Evolutionary conservation across 1,140 invertebrate genomes (phyloP).

Genomic region (Habropoda laboriosa): DNA sequence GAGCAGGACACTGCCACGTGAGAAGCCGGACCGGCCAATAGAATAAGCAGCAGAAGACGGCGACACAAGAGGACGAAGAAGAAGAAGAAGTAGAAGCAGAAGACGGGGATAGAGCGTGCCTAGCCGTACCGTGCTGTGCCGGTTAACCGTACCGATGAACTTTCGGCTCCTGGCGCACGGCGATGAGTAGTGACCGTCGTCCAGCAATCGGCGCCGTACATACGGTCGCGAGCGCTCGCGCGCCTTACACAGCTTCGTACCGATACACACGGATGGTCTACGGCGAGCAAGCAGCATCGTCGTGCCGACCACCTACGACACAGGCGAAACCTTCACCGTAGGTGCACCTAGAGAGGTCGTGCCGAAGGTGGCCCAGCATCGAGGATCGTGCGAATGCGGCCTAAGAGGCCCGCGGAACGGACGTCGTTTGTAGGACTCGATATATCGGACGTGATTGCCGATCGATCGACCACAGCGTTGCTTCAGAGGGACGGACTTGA

Average conservation of each 20-base stretch:
- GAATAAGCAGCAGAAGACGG: not conserved
- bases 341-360: slow-evolving; percentile 74
- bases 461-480: slow-evolving; percentile 48
- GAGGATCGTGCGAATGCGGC: slow-evolving; percentile 79
- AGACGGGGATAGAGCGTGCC: slow-evolving; percentile 32
- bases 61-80: not conserved
- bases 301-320: slow-evolving; percentile 65
- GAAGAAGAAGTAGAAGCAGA: not conserved
- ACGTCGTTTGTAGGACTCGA: slow-evolving; percentile 68
- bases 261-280: slow-evolving; percentile 30
- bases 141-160: slow-evolving; percentile 69
- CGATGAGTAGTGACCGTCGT: slow-evolving; percentile 67
- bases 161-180: slow-evolving; percentile 62
- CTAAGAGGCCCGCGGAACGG: slow-evolving; percentile 59
- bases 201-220: slow-evolving; percentile 41
- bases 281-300: slow-evolving; percentile 30
- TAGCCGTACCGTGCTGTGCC: slow-evolving; percentile 53
- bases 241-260: not conserved
- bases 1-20: not conserved
- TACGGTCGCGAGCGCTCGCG: slow-evolving; percentile 7
- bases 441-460: slow-evolving; percentile 65
- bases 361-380: slow-evolving; percentile 77
- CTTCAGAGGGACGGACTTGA: slow-evolving; percentile 5
- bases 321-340: slow-evolving; percentile 66
- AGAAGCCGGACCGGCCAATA: not conserved